Conservation (phyloP, 1,140 invertebrate genomes). For the Elysia chlorotica region DNA sequence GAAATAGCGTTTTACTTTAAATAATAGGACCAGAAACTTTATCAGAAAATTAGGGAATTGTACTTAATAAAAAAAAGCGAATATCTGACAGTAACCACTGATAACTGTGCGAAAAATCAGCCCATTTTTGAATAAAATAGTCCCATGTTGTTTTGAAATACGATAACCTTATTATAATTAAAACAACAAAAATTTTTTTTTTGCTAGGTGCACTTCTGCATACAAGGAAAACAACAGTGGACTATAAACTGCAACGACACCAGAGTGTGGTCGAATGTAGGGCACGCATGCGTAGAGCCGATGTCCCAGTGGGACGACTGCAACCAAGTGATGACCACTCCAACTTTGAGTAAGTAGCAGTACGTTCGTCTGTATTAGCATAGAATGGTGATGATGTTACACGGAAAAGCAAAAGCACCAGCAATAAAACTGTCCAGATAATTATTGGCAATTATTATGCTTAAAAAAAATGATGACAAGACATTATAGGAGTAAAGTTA, state of each 20-base stretch:
- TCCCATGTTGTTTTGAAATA: not conserved
- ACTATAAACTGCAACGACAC: slow-evolving; percentile 39
- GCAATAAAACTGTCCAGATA: too few species aligned
- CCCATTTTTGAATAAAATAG: not conserved
- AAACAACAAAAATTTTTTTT: not conserved
- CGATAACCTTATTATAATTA: not conserved
- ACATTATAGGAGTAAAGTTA: too few species aligned
- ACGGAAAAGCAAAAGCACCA: too few species aligned
- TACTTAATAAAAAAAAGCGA: not conserved
- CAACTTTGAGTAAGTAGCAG: slow-evolving; percentile 34
- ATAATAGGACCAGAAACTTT: not conserved
- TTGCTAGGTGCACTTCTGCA: slow-evolving; percentile 31
- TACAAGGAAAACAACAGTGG: slow-evolving; percentile 37
- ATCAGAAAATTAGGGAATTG: not conserved
- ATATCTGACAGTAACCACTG: not conserved
- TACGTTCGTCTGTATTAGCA: too few species aligned
- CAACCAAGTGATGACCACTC: slow-evolving; percentile 39
- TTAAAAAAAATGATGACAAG: too few species aligned
- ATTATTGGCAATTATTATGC: too few species aligned
- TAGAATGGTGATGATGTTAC: too few species aligned
- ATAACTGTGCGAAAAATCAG: not conserved
- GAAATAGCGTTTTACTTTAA: too few species aligned
- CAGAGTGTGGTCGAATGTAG: slow-evolving; percentile 38
- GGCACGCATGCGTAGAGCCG: slow-evolving; percentile 41
- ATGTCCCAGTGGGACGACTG: slow-evolving; percentile 45